phyloP scores from a whole-genome alignment of 1,140 invertebrate genomes.

The Eriocheir sinensis region DNA sequence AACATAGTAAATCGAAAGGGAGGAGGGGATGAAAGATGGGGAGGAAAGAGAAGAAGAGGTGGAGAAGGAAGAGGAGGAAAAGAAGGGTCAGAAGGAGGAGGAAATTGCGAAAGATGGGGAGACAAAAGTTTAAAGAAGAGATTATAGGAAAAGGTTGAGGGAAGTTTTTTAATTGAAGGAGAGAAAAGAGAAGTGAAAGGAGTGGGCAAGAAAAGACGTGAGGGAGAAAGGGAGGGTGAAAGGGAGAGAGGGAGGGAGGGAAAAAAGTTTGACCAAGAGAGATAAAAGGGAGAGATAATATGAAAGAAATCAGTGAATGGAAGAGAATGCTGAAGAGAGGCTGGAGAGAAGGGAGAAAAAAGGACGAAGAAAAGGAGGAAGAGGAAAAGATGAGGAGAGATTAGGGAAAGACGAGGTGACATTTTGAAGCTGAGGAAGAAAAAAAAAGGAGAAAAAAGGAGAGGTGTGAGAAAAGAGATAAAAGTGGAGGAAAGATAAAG shows the following conservation, averaged over 20 bases:
- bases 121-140: not conserved
- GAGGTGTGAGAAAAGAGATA: not conserved
- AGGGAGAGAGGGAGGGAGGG: conserved; percentile 14
- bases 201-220: not conserved
- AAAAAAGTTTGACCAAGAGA: not conserved
- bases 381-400: conserved; percentile 27
- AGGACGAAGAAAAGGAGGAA: conserved; percentile 14
- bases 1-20: not conserved
- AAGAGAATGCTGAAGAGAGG: too few species aligned
- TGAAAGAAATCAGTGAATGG: not conserved
- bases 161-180: not conserved
- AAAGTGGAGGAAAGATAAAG: not conserved
- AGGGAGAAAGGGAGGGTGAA: not conserved
- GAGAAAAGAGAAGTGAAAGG: not conserved
- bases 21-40: not conserved
- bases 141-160: not conserved
- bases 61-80: not conserved
- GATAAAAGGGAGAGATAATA: not conserved
- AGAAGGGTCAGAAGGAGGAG: not conserved
- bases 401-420: not conserved
- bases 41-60: not conserved
- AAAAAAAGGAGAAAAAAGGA: not conserved
- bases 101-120: not conserved
- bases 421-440: not conserved
- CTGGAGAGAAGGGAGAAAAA: not conserved